Evolutionary conservation across 1,140 invertebrate species (phyloP).

Genomic region (Oppia nitens): DNA sequence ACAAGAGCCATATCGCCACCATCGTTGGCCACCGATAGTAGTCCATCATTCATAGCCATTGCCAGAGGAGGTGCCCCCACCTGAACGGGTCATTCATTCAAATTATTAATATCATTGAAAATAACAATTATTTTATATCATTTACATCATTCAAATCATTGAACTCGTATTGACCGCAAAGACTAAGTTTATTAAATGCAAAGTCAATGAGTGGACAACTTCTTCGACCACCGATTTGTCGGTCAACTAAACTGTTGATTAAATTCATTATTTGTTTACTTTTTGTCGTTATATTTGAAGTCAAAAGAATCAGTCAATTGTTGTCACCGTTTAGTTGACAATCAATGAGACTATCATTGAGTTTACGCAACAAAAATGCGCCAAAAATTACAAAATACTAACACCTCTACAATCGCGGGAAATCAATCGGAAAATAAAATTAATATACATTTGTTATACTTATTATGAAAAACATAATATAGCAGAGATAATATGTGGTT

Average conservation of each 20-base stretch:
- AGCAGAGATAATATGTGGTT: neutral
- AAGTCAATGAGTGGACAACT: neutral
- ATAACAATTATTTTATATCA: neutral
- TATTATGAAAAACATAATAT: too few relatives aligned
- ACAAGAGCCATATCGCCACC: slow-evolving; percentile 53
- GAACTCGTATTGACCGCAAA: neutral
- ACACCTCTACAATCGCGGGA: neutral
- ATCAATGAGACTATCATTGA: too few relatives aligned
- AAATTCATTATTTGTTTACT: neutral
- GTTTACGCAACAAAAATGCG: neutral
- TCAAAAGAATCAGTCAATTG: too few relatives aligned
- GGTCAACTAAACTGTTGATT: neutral
- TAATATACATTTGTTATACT: too few relatives aligned
- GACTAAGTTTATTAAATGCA: neutral
- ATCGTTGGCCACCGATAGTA: slow-evolving; percentile 47
- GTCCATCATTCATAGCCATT: neutral
- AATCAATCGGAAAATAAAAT: neutral
- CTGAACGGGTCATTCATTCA: neutral
- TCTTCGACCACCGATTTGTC: neutral
- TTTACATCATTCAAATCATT: neutral
- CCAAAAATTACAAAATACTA: neutral
- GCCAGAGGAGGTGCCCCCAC: neutral
- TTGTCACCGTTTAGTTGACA: too few relatives aligned
- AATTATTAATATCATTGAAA: neutral
- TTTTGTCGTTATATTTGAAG: too few relatives aligned